Base-by-base conservation (phyloP, 1,140 invertebrate species). In the Theocolax elegans region DNA sequence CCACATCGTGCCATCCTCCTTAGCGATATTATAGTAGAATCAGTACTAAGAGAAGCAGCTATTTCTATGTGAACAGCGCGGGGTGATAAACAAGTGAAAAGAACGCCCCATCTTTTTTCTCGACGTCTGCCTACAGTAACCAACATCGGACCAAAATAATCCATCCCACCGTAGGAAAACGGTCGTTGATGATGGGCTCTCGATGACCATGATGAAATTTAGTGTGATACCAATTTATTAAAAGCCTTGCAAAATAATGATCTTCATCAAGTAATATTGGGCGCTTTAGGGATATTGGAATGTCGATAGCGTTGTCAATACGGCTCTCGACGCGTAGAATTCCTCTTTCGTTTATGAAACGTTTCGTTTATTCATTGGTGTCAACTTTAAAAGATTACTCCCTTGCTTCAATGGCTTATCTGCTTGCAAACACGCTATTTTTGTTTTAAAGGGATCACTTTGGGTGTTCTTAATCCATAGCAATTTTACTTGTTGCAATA, bases 101-200 rank as follows among this genome's bases (percentile, higher is more conserved):
- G 29, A 13, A 72, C 76, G 3, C 82, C 72, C 46, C 75, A 85
- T 17, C 78, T 49, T 54, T 83, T 85, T 15, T 79, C 71, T 13
- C 19, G 64, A 0, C 73, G 56, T 54, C 78, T 40, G 2, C 75
- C 72, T 19, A 74, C 74, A 35, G 59, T 76, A 0, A 78, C 62
- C 17, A 73, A 60, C 44, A 81, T 54, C 1, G 79, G 79, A 0
- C 77, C 77, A 56, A 78, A 81, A 58, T 77, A 83, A 40, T 83
- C 80, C 0, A 81, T 35, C 0, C 81, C 80, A 0, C 67, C 72
- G 23, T 76, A 71, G 0, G 69, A 73, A 42, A 84, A 82, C 0
- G 79, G 74, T 0, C 63, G 65, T 21, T 70, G 63, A 0, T 67
- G 49, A 9, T 72, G 72, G 0, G 19, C 44, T 76, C 72, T 6